phyloP scores from a whole-genome alignment of 1,140 invertebrate genomes.

The Bombus sylvicola region DNA sequence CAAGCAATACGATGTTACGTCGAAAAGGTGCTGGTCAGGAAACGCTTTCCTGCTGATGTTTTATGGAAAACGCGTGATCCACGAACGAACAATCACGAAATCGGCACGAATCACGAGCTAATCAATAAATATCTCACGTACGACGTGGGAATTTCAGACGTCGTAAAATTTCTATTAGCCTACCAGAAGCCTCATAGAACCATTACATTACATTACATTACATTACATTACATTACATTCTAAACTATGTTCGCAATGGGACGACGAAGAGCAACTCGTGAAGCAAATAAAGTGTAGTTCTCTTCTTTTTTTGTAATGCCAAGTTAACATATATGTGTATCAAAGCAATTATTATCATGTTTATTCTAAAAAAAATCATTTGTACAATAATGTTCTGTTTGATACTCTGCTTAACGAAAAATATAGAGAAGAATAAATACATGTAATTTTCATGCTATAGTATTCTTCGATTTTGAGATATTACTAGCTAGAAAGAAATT shows the following conservation, averaged over 20 bases:
- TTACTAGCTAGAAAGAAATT: constrained; percentile 66
- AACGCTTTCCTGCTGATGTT: constrained; percentile 71
- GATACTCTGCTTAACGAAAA: background rate
- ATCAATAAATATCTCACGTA: constrained; percentile 29
- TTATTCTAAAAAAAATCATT: constrained; percentile 44
- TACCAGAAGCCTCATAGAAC: background rate
- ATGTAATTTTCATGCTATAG: background rate
- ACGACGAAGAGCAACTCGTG: background rate
- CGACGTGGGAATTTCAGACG: constrained; percentile 14
- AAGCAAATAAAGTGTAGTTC: background rate
- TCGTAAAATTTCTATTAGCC: constrained; percentile 20
- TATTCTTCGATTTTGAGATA: background rate
- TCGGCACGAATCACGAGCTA: constrained; percentile 25
- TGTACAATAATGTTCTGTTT: constrained; percentile 1
- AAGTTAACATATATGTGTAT: background rate
- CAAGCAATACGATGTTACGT: constrained; percentile 45
- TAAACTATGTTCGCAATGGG: no score
- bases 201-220: background rate
- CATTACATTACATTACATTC: background rate
- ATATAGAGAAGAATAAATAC: background rate
- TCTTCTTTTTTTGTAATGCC: background rate
- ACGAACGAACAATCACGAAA: constrained; percentile 45
- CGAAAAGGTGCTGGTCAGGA: constrained; percentile 47
- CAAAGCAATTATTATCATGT: background rate
- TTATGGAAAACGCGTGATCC: constrained; percentile 68